Percentiles rank a stretch among this genome's conserved stretches.
Conservation (phyloP, 2,797 vertebrate genomes). For the Anisognathus igniventris region DNA sequence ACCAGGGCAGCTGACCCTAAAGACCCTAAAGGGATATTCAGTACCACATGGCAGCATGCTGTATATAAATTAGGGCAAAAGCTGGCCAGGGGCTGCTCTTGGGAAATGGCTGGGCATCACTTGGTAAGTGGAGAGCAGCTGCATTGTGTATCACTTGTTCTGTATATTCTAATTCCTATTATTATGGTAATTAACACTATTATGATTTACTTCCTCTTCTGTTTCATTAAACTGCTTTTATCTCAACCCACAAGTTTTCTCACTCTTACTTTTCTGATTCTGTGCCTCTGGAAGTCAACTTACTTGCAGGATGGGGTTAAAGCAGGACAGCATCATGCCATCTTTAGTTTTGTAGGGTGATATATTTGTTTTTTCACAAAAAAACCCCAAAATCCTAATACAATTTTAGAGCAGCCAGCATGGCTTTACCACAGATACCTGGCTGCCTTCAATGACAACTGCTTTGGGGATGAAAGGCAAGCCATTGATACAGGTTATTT, state of each 20-base stretch:
- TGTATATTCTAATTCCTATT: neutral
- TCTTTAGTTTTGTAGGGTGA: neutral
- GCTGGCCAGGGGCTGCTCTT: neutral
- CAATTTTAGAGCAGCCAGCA: neutral
- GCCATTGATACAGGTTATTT: neutral
- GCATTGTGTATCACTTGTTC: neutral
- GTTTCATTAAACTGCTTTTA: neutral
- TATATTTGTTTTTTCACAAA: neutral
- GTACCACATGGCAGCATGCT: neutral
- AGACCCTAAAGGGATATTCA: neutral
- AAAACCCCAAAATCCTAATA: fast-evolving
- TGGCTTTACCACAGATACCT: neutral
- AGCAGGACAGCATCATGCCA: neutral
- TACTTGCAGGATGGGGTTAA: neutral
- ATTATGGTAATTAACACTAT: neutral
- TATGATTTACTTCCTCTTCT: neutral
- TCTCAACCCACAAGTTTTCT: neutral
- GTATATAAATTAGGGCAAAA: neutral
- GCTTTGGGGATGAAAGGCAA: neutral
- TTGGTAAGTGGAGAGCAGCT: neutral
- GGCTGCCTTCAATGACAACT: neutral
- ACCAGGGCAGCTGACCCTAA: neutral
- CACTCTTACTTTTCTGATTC: neutral
- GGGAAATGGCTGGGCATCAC: neutral
- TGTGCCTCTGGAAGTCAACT: neutral